These are phyloP conservation scores for Xenentodon cancila DNA, from an alignment of 2,797 vertebrate genomes.

Conservation along the genomic window DNA sequence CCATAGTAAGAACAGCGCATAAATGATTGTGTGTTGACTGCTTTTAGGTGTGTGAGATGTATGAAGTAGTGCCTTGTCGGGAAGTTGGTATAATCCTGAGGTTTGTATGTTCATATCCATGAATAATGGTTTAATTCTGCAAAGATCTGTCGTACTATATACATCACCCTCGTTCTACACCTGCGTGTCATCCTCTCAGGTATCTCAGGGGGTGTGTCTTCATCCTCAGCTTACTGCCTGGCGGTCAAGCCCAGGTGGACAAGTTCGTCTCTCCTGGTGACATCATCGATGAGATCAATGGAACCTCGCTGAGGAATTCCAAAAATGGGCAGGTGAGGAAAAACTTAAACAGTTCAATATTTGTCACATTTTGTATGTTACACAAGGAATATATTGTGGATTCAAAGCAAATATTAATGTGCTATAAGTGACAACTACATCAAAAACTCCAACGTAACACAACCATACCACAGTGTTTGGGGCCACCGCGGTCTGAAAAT, in stretches of 20 bases:
- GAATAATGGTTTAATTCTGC: not conserved
- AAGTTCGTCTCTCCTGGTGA: slow-evolving; percentile 81
- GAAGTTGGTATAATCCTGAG: slow-evolving; percentile 83
- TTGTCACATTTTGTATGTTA: no score
- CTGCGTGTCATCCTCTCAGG: slow-evolving; percentile 54
- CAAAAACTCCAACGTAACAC: not conserved
- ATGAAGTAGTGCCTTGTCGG: slow-evolving; percentile 81
- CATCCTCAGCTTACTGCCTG: slow-evolving; percentile 77
- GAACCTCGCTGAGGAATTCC: slow-evolving; percentile 83
- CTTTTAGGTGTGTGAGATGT: slow-evolving; percentile 81
- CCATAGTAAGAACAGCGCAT: no score
- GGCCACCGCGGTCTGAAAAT: no score
- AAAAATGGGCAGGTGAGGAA: slow-evolving; percentile 78
- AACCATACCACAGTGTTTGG: no score
- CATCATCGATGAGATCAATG: slow-evolving; percentile 87
- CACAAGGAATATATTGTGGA: no score
- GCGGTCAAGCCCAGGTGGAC: slow-evolving; percentile 82
- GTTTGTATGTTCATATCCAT: slow-evolving; percentile 58
- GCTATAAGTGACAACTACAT: no score
- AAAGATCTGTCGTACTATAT: not conserved
- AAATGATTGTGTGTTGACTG: not conserved
- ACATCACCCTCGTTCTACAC: not conserved
- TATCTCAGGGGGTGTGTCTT: slow-evolving; percentile 83
- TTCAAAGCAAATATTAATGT: no score
- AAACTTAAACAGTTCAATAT: rapidly evolving